Base-by-base conservation (phyloP, 2,888 invertebrate species). In the Zaprionus obscuricornis region DNA sequence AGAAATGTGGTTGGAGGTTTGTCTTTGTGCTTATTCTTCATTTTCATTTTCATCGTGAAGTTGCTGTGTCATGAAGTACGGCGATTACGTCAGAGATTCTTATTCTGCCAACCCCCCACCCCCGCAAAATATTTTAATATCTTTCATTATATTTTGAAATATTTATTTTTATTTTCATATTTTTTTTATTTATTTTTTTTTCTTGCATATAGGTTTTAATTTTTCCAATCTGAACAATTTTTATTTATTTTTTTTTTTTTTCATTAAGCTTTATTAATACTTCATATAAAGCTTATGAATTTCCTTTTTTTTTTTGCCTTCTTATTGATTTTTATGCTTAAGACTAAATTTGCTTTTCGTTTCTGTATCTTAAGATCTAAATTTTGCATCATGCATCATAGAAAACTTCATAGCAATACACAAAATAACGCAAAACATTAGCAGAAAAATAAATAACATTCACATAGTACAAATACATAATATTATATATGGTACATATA, bases 401-500 rank as follows among this genome's bases (percentile, higher is more conserved):
- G 56, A 54, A 59, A 72, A 67, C 54, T 46, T 59, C 64, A 68
- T 74, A 70, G 60, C 49, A 65, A 54, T 63, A 45, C 45, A 43
- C 36, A 58, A 22, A n/a, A 46, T 29, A 69, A 68, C 51, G 13
- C 24, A 66, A 59, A 71, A 56, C 54, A 39, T 62, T 56, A 42
- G 64, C 72, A 54, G 43, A 46, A 66, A 74, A 81, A 81, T 77
- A 81, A 81, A 63, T 81, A 77, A 60, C 82, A 56, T 33, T 59
- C 62, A 62, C 47, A 49, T 20, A 31, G 24, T 37, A 58, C 46
- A 54, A 37, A 34, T 58, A 60, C 59, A 58, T 51, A 40, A 60
- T 17, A 27, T 40, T 58, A 54, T 49, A 52, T 66, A 27, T 18
- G 34, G 8, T 42, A 55, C 76, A 75, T 37, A 72, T 40, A 71